Evolutionary conservation across 2,797 vertebrate genomes (phyloP), one percentile per base, ranked within the genome.

Genomic region (Chrosomus eos): DNA sequence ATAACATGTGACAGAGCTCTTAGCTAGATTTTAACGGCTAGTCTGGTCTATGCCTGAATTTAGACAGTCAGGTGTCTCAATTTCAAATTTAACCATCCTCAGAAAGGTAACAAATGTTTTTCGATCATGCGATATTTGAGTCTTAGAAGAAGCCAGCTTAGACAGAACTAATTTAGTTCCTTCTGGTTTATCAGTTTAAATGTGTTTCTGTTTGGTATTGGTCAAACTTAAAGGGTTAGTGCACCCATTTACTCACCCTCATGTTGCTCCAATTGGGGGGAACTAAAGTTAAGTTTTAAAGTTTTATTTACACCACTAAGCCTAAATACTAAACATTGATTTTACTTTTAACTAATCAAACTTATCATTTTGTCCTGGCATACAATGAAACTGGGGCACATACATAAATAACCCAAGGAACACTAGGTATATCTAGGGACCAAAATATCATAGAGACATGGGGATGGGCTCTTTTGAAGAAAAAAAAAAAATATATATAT

Each of bases 21-120:
- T 86, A 87, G 53, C 84, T 81, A 72, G 68, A 84, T 86, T 89
- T 90, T 76, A 81, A 85, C 81, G 62, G 53, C 16, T 28, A 73
- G 4, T 74, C 43, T 87, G 86, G 81, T 87, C 86, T 43, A 87
- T 80, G 81, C 85, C 62, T 28, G 31, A 82, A 78, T 81, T 28
- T 53, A 40, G 45, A 64, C 64, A 40, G 45, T 70, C 64, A 40
- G 18, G 28, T 40, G 14, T n/a, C 4, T 31, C 16, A 14, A 18
- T n/a, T 53, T 45, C 11, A 14, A 13, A 31, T 40, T 45, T 7
- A 23, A 26, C 26, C 67, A 31, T 82, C 5, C 23, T 62, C 21
- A 51, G 55, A 66, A 75, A 73, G 53, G 13, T 7, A 28, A 16
- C 9, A 14, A 67, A 40, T 58, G 6, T 38, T 33, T 33, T 74